Conservation (phyloP, 2,113 vertebrate species). For the Paracanthobrama guichenoti region DNA sequence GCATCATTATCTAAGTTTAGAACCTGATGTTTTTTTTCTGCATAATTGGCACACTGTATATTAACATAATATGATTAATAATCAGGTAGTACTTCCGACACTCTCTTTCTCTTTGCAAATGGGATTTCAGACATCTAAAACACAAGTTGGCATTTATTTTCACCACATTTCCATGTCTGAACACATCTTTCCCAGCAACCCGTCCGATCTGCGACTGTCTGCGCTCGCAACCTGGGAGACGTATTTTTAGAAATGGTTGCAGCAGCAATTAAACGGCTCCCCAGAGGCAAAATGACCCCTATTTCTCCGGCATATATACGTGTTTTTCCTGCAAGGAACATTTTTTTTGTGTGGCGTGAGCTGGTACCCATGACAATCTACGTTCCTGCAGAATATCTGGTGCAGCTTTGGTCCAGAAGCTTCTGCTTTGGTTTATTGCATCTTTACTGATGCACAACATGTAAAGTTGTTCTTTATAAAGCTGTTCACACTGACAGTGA, state of each 20-base stretch:
- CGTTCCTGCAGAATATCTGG: not conserved
- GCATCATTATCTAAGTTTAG: slow-evolving; percentile 1
- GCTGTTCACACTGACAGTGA: not conserved
- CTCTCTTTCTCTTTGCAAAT: not conserved
- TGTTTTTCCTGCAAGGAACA: not conserved
- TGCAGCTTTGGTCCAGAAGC: not conserved
- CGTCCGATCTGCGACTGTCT: not conserved
- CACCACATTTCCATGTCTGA: not conserved
- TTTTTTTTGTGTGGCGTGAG: not conserved
- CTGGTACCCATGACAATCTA: not conserved
- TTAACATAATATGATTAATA: not conserved
- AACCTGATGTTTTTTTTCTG: not conserved
- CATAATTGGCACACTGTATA: not conserved
- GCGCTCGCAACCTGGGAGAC: slow-evolving; percentile 11
- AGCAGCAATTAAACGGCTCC: slow-evolving; percentile 44
- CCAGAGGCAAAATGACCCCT: slow-evolving; percentile 44
- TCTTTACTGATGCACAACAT: not conserved
- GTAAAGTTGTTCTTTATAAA: not conserved
- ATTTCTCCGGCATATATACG: slow-evolving; percentile 9
- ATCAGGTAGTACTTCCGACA: too few species aligned
- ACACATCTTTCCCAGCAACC: not conserved
- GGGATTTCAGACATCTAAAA: not conserved
- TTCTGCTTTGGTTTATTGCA: not conserved
- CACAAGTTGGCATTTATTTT: not conserved
- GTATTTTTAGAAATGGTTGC: slow-evolving; percentile 53